These are phyloP conservation scores for Pterophyllum scalare DNA, from an alignment of 2,113 vertebrate genomes.

Conservation along the genomic window DNA sequence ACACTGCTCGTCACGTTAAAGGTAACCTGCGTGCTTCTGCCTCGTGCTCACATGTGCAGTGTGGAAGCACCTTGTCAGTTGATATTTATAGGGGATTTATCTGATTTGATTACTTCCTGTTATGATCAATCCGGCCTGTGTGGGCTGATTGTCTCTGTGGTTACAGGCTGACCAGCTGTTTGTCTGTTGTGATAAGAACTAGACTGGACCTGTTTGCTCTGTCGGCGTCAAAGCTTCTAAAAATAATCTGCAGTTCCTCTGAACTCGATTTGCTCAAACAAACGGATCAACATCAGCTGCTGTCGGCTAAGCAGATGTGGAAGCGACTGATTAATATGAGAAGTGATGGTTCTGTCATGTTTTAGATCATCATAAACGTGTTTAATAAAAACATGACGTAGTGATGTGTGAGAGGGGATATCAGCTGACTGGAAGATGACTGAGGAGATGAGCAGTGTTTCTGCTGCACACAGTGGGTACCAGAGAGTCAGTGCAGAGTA, in stretches of 20 bases:
- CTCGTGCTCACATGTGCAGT: fast-evolving
- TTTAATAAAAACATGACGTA: background rate
- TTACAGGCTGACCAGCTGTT: background rate
- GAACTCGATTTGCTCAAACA: background rate
- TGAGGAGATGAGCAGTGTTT: background rate
- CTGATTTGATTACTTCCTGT: background rate
- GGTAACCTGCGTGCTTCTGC: constrained; percentile 33
- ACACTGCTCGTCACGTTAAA: constrained; percentile 81
- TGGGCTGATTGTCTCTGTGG: background rate
- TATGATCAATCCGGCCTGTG: background rate
- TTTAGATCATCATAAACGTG: background rate
- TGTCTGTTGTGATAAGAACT: background rate
- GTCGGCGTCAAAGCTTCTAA: background rate
- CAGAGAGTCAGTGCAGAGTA: fast-evolving
- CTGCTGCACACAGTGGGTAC: background rate
- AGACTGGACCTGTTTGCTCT: background rate
- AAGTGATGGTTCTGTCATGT: background rate
- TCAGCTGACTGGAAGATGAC: background rate
- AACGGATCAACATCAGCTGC: background rate
- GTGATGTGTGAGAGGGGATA: background rate
- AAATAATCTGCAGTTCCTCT: fast-evolving
- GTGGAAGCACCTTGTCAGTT: background rate
- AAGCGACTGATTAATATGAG: background rate
- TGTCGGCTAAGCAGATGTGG: background rate
- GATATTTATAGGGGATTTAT: background rate